Conservation (phyloP, 2,113 vertebrate species). For the Vidua chalybeata region DNA sequence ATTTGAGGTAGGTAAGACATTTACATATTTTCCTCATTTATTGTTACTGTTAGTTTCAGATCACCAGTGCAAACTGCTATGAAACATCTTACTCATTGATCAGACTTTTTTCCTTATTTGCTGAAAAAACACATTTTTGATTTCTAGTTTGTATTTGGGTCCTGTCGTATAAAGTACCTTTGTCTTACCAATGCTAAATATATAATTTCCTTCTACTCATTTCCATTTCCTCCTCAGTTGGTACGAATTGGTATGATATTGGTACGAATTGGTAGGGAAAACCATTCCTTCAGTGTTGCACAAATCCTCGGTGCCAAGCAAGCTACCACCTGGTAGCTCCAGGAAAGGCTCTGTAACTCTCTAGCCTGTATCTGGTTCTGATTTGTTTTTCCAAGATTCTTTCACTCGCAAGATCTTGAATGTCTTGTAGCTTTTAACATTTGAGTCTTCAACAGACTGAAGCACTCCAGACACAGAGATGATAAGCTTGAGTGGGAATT, state of each 20-base stretch:
- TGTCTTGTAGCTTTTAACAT: not conserved
- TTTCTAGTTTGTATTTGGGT: not conserved
- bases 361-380: fast-evolving
- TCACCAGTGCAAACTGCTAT: not conserved
- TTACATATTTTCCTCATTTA: not conserved
- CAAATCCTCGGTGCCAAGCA: not conserved
- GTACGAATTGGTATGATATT: not conserved
- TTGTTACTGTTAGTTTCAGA: not conserved
- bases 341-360: not conserved
- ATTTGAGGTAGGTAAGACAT: not conserved
- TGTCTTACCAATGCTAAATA: not conserved
- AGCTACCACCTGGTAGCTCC: not conserved
- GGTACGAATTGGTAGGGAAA: not conserved
- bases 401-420: not conserved
- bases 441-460: not conserved
- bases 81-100: not conserved
- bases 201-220: not conserved
- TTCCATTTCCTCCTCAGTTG: not conserved
- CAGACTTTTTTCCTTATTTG: not conserved
- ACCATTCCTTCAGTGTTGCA: not conserved
- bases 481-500: not conserved
- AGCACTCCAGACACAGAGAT: not conserved
- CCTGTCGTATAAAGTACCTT: not conserved
- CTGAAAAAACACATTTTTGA: not conserved
- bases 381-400: not conserved